Evolutionary conservation across 2,888 invertebrate genomes (phyloP).

Genomic region (Cheilosia soror): DNA sequence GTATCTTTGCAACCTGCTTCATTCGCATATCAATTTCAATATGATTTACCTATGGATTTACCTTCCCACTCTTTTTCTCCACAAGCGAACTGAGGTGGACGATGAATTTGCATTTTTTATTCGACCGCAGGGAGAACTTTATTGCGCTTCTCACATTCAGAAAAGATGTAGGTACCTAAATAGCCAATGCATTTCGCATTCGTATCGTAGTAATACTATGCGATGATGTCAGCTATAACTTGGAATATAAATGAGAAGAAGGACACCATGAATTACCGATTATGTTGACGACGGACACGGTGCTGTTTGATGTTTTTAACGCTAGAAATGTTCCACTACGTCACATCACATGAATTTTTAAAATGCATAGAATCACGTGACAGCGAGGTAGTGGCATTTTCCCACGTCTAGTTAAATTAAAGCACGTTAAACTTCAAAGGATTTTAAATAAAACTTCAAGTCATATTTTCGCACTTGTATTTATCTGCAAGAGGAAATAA

Average conservation of each 20-base stretch:
- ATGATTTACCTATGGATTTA: slow-evolving; percentile 55
- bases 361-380: slow-evolving; percentile 80
- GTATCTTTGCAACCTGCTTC: slow-evolving; percentile 3
- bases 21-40: slow-evolving; percentile 38
- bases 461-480: not conserved
- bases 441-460: not conserved
- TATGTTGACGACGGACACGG: not conserved
- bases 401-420: slow-evolving; percentile 76
- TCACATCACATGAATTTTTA: slow-evolving; percentile 82
- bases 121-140: slow-evolving; percentile 7
- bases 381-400: slow-evolving; percentile 82
- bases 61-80: slow-evolving; percentile 4
- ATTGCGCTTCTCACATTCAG: slow-evolving; percentile 31
- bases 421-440: not conserved
- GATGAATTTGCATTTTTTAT: slow-evolving; percentile 49
- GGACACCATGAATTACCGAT: slow-evolving; percentile 27
- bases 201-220: not conserved
- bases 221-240: slow-evolving; percentile 40
- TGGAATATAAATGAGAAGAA: slow-evolving; percentile 38
- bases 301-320: slow-evolving; percentile 77
- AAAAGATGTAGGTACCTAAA: slow-evolving; percentile 23
- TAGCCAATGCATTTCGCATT: slow-evolving; percentile 6
- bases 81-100: slow-evolving; percentile 9
- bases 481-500: not conserved
- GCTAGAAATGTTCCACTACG: slow-evolving; percentile 83